Evolutionary conservation across 2,888 invertebrate genomes (phyloP).

Genomic region (Gymnoscelis rufifasciata): DNA sequence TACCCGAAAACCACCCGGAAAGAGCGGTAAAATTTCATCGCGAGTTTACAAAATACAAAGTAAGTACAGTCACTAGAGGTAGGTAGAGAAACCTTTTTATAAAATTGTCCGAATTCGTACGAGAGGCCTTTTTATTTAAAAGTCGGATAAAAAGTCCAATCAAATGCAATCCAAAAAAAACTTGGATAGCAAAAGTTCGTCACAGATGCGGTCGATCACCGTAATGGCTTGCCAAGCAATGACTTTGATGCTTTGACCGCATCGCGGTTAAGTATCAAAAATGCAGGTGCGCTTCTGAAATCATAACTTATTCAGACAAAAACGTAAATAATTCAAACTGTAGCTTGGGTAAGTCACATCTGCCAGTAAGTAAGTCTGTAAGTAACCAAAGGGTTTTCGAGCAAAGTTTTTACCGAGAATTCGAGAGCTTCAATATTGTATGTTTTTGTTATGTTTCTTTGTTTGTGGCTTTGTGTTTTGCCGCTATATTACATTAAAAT

Average conservation of each 20-base stretch:
- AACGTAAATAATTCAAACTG: background rate
- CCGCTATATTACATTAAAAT: no score
- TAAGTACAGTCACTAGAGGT: no score
- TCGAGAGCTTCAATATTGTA: background rate
- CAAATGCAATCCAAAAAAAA: no score
- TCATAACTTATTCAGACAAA: background rate
- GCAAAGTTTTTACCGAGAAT: background rate
- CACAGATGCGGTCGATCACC: conserved; percentile 4
- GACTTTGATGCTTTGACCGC: conserved; percentile 8
- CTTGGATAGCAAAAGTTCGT: no score
- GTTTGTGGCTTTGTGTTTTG: background rate
- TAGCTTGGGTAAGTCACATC: background rate
- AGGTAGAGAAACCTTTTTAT: no score
- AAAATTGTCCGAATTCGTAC: no score
- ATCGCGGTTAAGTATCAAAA: conserved; percentile 4
- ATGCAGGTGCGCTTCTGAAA: conserved; percentile 9
- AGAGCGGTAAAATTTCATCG: no score
- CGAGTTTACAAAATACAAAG: no score
- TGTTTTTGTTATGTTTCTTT: no score
- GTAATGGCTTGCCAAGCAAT: conserved; percentile 4
- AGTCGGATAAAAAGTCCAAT: no score
- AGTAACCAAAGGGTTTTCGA: background rate
- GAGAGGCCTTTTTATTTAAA: no score
- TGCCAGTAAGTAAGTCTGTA: background rate
- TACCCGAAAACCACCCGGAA: no score